Evolutionary conservation across 2,797 vertebrate genomes (phyloP).

Genomic region (Picus viridis): DNA sequence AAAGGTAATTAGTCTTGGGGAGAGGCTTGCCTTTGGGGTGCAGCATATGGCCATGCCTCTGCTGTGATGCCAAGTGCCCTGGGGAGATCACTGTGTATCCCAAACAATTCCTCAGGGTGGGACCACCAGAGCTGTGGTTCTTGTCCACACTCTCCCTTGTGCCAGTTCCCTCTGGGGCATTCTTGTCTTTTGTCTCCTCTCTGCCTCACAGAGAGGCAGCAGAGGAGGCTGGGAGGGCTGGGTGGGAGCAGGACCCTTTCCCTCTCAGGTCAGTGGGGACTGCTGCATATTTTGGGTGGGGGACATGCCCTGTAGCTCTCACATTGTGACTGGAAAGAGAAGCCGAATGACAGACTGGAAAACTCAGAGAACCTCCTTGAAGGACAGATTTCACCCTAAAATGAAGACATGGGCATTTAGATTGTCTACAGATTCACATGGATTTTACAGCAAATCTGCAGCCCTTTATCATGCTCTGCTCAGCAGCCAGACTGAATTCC

Average conservation of each 20-base stretch:
- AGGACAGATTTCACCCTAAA: not conserved
- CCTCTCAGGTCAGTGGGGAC: not conserved
- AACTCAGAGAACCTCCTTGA: not conserved
- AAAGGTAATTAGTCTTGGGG: not conserved
- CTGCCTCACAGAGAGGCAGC: not conserved
- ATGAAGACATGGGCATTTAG: not conserved
- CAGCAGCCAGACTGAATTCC: not conserved
- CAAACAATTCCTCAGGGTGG: not conserved
- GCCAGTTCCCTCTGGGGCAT: not conserved
- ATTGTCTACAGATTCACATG: not conserved
- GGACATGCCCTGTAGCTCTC: not conserved
- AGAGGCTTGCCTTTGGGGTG: not conserved
- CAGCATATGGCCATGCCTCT: rapidly evolving
- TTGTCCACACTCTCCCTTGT: not conserved
- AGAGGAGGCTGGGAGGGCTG: not conserved
- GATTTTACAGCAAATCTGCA: not conserved
- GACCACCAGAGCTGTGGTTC: not conserved
- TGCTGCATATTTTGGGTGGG: not conserved
- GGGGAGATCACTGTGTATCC: not conserved
- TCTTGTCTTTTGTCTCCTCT: slow-evolving; percentile 1
- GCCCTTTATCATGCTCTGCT: not conserved
- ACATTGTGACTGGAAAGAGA: not conserved
- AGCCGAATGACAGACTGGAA: rapidly evolving
- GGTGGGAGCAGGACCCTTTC: not conserved
- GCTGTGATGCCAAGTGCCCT: rapidly evolving